phyloP scores from a whole-genome alignment of 2,113 vertebrate genomes.

The Menura novaehollandiae region DNA sequence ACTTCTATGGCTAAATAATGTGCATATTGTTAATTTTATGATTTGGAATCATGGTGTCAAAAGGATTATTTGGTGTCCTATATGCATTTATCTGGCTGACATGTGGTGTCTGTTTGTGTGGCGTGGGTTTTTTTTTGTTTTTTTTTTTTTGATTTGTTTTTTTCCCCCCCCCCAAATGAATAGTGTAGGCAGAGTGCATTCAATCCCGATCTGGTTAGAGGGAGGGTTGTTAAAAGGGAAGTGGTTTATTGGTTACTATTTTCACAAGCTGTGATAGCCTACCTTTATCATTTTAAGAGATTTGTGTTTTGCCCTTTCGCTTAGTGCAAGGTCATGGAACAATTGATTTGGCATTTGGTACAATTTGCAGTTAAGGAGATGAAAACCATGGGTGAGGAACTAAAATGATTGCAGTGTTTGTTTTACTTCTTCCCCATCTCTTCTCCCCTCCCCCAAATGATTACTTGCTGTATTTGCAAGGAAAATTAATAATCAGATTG shows the following conservation, averaged over 20 bases:
- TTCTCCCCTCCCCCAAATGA: background rate
- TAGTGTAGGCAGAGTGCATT: background rate
- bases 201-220: background rate
- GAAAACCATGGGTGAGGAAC: background rate
- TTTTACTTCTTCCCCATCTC: background rate
- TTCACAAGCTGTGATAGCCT: background rate
- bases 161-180: background rate
- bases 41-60: background rate
- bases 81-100: background rate
- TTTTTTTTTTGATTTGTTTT: background rate
- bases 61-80: background rate
- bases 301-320: slow-evolving; percentile 29
- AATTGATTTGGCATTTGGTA: slow-evolving; percentile 23
- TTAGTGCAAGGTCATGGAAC: slow-evolving; percentile 41
- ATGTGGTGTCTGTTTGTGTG: too few relatives aligned
- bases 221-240: slow-evolving; percentile 3
- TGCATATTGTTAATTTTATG: background rate
- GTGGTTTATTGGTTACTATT: slow-evolving; percentile 28
- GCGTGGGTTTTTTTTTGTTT: rapidly evolving
- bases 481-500: background rate
- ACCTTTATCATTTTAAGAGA: slow-evolving; percentile 19
- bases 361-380: background rate
- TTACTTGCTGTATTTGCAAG: background rate
- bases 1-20: background rate
- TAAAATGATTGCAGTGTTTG: background rate